Conservation (phyloP, 2,113 vertebrate species). For the Cyanoramphus novaezelandiae region DNA sequence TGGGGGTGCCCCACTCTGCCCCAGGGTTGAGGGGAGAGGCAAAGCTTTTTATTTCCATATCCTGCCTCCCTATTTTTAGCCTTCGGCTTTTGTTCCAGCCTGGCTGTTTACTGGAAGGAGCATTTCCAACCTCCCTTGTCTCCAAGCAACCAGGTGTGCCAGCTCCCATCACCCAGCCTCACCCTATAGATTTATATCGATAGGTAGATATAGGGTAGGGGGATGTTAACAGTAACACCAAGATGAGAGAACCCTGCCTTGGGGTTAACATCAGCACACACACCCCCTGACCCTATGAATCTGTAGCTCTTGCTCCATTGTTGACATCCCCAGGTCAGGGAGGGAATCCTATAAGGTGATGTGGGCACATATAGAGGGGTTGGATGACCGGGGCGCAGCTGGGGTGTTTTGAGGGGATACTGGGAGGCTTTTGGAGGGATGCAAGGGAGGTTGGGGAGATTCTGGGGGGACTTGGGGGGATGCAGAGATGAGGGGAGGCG, state of each 20-base stretch:
- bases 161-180: neutral
- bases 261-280: neutral
- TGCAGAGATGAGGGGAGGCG: neutral
- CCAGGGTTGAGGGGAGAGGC: neutral
- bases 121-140: slow-evolving; percentile 50
- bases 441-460: too few relatives aligned
- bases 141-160: slow-evolving; percentile 68
- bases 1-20: neutral
- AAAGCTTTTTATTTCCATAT: slow-evolving; percentile 7
- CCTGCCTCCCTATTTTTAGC: slow-evolving; percentile 62
- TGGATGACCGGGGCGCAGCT: neutral
- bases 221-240: fast-evolving
- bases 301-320: neutral
- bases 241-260: neutral
- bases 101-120: slow-evolving; percentile 63
- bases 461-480: neutral
- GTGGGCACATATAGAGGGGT: neutral
- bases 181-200: slow-evolving; percentile 9
- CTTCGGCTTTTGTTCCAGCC: slow-evolving; percentile 57
- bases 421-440: neutral
- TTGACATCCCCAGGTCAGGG: neutral
- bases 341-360: neutral
- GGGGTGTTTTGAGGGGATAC: too few relatives aligned
- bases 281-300: fast-evolving
- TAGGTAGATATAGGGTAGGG: neutral